Conservation (phyloP, 1,140 invertebrate species). For the Eumeta japonica region DNA sequence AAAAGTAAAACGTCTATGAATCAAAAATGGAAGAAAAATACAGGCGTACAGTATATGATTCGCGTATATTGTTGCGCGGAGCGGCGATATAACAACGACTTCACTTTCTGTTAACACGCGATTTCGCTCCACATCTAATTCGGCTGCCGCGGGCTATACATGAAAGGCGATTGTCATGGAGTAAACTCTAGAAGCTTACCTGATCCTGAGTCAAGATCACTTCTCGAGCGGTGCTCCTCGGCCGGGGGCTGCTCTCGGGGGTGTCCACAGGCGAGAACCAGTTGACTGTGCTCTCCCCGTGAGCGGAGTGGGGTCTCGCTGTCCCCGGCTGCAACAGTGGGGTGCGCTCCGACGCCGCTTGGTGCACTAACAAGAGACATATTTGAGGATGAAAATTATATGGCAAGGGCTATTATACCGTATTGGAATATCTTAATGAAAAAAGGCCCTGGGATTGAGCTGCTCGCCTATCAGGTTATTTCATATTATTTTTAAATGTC, state of each 20-base stretch:
- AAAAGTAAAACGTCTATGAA: neutral
- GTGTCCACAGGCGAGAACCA: conserved; percentile 47
- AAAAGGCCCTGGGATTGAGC: too few species aligned
- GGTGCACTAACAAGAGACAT: conserved; percentile 13
- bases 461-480: too few species aligned
- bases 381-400: neutral
- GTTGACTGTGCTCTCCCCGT: conserved; percentile 38
- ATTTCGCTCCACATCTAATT: too few species aligned
- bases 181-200: conserved; percentile 17
- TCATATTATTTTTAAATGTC: too few species aligned
- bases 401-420: neutral
- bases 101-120: too few species aligned
- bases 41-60: neutral
- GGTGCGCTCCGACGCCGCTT: conserved; percentile 22
- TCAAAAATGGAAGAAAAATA: neutral
- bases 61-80: neutral
- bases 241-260: conserved; percentile 29
- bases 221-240: conserved; percentile 19
- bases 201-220: conserved; percentile 39
- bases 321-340: conserved; percentile 17
- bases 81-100: too few species aligned
- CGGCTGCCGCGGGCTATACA: too few species aligned
- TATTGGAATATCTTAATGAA: too few species aligned
- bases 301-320: conserved; percentile 15
- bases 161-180: too few species aligned